phyloP scores from a whole-genome alignment of 2,888 invertebrate species.

The Meta bourneti region DNA sequence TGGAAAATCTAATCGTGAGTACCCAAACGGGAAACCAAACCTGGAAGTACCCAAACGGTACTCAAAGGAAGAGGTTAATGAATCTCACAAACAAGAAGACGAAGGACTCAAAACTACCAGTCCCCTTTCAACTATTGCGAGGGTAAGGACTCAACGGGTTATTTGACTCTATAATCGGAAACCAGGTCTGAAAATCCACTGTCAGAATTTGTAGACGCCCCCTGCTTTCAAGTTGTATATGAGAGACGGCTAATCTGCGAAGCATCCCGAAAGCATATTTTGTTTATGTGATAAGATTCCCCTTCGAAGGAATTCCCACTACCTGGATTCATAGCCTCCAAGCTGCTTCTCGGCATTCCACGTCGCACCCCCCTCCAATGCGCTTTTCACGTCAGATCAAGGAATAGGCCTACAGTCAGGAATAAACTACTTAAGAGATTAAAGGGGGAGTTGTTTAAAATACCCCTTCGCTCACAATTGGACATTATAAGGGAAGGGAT shows the following conservation, averaged over 20 bases:
- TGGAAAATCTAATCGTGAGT: no score
- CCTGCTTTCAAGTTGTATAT: background rate
- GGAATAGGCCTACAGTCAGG: background rate
- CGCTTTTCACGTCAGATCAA: background rate
- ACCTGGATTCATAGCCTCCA: background rate
- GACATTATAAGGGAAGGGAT: no score
- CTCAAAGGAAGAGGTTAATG: no score
- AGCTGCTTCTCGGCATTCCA: background rate
- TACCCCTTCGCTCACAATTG: background rate
- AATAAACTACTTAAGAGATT: background rate
- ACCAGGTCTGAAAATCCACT: background rate
- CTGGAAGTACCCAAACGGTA: no score
- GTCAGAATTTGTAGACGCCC: background rate
- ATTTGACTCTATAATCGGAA: no score
- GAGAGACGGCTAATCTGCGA: slow-evolving; percentile 1
- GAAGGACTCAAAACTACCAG: no score
- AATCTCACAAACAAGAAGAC: no score
- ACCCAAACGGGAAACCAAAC: no score
- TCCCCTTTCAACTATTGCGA: no score
- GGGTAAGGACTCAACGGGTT: no score
- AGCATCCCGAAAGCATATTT: slow-evolving; percentile 22
- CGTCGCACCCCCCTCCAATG: no score
- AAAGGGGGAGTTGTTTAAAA: background rate
- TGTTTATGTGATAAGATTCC: slow-evolving; percentile 37
- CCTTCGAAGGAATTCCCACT: background rate